Evolutionary conservation across 2,113 vertebrate species (phyloP).

Genomic region (Cyprinodon brontotheroides): DNA sequence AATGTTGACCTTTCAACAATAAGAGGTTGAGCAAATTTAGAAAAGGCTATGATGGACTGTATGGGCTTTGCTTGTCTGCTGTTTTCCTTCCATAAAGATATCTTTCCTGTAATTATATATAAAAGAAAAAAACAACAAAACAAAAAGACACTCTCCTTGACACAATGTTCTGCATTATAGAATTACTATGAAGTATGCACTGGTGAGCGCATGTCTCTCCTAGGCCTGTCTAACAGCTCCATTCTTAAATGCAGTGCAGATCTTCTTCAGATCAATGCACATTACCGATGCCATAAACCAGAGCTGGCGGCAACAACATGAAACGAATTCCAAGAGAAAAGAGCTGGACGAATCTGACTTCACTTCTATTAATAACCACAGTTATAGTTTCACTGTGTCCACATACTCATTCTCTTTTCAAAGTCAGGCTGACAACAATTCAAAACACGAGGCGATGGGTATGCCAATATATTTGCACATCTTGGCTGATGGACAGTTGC

Average conservation of each 20-base stretch:
- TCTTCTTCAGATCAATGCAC: background rate
- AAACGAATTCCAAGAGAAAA: background rate
- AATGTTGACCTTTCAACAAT: no score
- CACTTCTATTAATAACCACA: background rate
- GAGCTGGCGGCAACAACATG: background rate
- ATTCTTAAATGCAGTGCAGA: background rate
- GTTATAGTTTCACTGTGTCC: background rate
- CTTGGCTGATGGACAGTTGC: constrained; percentile 9
- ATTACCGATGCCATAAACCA: background rate
- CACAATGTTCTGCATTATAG: background rate
- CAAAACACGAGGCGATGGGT: background rate
- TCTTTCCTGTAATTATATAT: background rate
- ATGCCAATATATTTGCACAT: constrained; percentile 3
- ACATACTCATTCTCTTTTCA: background rate
- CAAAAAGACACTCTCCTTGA: background rate
- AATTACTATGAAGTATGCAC: background rate
- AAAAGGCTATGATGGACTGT: no score
- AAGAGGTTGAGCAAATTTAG: no score
- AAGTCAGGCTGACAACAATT: background rate
- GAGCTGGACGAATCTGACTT: background rate
- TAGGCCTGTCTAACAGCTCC: background rate
- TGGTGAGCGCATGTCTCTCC: background rate
- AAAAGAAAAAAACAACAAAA: no score
- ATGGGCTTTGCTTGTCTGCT: no score
- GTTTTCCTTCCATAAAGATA: background rate